phyloP scores from a whole-genome alignment of 2,113 vertebrate genomes.

The Balaenoptera acutorostrata region DNA sequence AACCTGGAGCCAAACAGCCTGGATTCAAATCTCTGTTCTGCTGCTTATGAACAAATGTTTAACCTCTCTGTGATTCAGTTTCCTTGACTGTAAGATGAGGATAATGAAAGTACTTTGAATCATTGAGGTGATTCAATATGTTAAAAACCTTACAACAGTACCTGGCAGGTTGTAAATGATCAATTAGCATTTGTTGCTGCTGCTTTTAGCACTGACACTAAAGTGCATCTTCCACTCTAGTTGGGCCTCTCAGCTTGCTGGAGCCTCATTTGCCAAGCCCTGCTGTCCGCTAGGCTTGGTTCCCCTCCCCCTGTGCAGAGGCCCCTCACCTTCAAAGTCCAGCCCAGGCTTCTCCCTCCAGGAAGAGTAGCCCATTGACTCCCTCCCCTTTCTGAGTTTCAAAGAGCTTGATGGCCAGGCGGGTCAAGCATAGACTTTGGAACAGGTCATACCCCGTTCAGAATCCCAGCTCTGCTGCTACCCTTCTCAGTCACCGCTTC shows the following conservation, averaged over 20 bases:
- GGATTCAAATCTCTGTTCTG: neutral
- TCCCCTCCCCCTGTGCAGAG: neutral
- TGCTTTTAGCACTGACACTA: neutral
- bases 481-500: neutral
- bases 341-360: neutral
- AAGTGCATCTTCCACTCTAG: neutral
- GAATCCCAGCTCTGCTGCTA: neutral
- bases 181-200: neutral
- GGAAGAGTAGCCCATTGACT: neutral
- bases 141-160: neutral
- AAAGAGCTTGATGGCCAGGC: neutral
- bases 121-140: neutral
- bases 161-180: neutral
- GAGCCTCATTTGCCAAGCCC: neutral
- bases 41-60: neutral
- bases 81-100: neutral
- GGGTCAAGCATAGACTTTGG: neutral
- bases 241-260: neutral
- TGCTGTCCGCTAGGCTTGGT: neutral
- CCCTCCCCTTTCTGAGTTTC: neutral
- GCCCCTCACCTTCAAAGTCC: neutral
- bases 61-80: neutral
- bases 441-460: neutral
- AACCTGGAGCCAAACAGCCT: neutral
- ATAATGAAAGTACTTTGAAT: neutral